A percentile compares a stretch with the other conserved stretches of the same genome.
Conservation (phyloP, 2,797 vertebrate species). For the Xenopus petersii region DNA sequence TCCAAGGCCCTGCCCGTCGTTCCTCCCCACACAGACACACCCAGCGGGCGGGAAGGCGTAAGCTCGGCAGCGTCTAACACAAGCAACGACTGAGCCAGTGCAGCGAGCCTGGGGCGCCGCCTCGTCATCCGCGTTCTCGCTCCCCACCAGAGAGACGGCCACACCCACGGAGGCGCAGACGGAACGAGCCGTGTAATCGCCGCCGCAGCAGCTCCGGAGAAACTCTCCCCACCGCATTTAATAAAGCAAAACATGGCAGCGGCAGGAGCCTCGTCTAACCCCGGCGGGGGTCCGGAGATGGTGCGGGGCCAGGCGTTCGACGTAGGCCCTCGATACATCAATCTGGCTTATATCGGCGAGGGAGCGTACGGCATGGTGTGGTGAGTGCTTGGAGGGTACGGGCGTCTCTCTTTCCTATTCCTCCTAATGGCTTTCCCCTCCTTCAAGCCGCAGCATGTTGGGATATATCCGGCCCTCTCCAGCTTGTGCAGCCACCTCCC, state of each 20-base stretch:
- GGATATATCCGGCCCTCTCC: conserved; percentile 12
- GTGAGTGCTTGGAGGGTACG: conserved; percentile 67
- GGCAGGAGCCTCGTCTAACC: conserved; percentile 66
- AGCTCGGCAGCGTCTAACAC: conserved; percentile 46
- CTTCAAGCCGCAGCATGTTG: not conserved
- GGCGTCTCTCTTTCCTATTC: not conserved
- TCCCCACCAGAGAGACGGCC: conserved; percentile 44
- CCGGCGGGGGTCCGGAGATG: conserved; percentile 82
- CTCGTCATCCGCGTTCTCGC: not conserved
- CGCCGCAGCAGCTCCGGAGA: not conserved
- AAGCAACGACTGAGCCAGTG: conserved; percentile 14
- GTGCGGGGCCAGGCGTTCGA: conserved; percentile 96
- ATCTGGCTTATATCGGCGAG: conserved; percentile 94
- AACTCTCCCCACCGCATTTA: conserved; percentile 54
- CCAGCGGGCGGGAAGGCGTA: conserved; percentile 38
- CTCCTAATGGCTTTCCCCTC: not conserved
- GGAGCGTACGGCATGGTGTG: conserved; percentile 98
- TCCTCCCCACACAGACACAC: conserved; percentile 26
- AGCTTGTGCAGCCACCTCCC: conserved; percentile 23
- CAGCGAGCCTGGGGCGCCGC: conserved; percentile 7
- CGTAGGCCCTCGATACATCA: conserved; percentile 94
- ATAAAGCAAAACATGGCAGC: conserved; percentile 71
- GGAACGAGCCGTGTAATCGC: conserved; percentile 51
- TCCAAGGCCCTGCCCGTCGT: conserved; percentile 5
- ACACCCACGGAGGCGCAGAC: conserved; percentile 31